Evolutionary conservation across 2,797 vertebrate genomes (phyloP).

Genomic region (Potorous gilbertii): DNA sequence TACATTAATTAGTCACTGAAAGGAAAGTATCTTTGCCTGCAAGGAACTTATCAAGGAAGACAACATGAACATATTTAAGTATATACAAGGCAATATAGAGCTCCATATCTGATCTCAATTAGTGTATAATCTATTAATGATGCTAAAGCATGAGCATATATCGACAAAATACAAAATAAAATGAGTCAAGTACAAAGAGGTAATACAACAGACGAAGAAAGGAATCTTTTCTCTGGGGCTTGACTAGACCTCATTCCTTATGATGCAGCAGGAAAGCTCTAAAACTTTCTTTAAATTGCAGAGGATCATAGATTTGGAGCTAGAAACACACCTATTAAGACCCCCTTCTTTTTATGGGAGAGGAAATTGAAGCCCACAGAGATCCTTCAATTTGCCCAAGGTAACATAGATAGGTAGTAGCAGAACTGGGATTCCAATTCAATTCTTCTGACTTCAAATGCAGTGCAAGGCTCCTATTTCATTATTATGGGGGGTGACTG

Average conservation of each 20-base stretch:
- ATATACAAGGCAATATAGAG: not conserved
- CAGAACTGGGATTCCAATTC: not conserved
- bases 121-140: not conserved
- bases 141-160: not conserved
- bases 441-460: not conserved
- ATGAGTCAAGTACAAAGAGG: not conserved
- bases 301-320: not conserved
- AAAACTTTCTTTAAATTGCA: not conserved
- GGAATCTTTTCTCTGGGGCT: not conserved
- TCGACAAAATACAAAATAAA: not conserved
- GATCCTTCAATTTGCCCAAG: not conserved
- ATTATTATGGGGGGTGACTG: not conserved
- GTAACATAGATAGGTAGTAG: not conserved
- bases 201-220: not conserved
- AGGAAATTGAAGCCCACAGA: not conserved
- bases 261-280: not conserved
- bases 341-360: not conserved
- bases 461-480: not conserved
- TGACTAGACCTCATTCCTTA: not conserved
- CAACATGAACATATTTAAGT: not conserved
- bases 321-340: not conserved
- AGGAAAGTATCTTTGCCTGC: not conserved
- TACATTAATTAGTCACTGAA: not conserved
- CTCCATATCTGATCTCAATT: not conserved
- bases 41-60: not conserved